phyloP scores from a whole-genome alignment of 1,140 invertebrate genomes.

The Pseudomyrmex sp. region DNA sequence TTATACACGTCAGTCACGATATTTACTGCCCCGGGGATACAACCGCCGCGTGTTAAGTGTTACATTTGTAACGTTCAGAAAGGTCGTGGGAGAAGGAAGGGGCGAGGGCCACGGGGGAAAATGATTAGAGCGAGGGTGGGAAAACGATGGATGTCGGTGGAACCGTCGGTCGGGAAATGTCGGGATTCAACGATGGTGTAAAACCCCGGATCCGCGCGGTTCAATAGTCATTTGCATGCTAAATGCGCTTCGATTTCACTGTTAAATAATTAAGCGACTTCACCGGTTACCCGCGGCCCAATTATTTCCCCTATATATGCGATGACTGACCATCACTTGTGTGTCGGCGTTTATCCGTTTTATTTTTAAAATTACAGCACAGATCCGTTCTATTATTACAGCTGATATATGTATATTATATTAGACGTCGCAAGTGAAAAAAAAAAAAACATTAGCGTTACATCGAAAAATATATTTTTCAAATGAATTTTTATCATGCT shows the following conservation, averaged over 20 bases:
- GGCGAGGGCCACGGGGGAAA: background rate
- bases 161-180: slow-evolving; percentile 31
- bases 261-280: slow-evolving; percentile 76
- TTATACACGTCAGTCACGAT: background rate
- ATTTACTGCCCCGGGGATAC: background rate
- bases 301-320: slow-evolving; percentile 70
- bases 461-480: background rate
- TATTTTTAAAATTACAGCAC: slow-evolving; percentile 42
- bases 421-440: background rate
- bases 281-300: slow-evolving; percentile 59
- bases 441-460: background rate
- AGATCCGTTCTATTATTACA: too few species aligned
- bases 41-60: background rate
- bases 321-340: slow-evolving; percentile 41
- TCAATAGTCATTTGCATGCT: slow-evolving; percentile 78
- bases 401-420: background rate
- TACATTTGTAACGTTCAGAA: background rate
- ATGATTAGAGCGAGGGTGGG: slow-evolving; percentile 7
- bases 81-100: too few species aligned
- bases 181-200: slow-evolving; percentile 68
- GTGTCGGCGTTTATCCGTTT: slow-evolving; percentile 14
- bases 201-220: slow-evolving; percentile 69
- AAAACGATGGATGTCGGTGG: slow-evolving; percentile 26
- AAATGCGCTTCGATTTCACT: slow-evolving; percentile 76
- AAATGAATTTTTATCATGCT: background rate